Conservation (phyloP, 2,113 vertebrate genomes). For the Sardina pilchardus region DNA sequence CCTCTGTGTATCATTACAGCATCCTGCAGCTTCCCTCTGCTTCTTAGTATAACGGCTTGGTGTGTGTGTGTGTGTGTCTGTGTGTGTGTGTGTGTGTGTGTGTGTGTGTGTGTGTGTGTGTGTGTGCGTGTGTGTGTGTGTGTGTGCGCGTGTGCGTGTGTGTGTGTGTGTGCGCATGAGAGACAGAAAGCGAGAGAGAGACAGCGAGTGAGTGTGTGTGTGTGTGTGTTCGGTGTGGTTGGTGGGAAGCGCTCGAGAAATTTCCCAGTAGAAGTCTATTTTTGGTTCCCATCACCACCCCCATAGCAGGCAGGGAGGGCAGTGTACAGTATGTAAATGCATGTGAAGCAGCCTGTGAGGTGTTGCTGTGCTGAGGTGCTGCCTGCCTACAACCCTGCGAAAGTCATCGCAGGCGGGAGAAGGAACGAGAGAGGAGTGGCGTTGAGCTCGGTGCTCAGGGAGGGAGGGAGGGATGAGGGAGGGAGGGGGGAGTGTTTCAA, state of each 20-base stretch:
- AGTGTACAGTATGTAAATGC: neutral
- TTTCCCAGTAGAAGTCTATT: constrained; percentile 11
- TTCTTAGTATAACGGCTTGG: neutral
- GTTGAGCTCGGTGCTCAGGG: neutral
- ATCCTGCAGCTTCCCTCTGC: neutral
- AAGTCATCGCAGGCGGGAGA: neutral
- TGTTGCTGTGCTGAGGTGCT: neutral
- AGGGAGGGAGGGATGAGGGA: neutral
- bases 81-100: neutral
- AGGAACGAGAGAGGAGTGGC: neutral
- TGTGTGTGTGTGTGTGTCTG: neutral
- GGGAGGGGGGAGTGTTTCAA: neutral
- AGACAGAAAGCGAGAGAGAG: neutral
- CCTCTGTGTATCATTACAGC: neutral
- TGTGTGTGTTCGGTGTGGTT: neutral
- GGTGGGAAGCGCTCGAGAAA: neutral
- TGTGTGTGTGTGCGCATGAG: neutral
- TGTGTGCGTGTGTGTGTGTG: neutral
- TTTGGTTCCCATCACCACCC: neutral
- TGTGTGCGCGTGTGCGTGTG: neutral
- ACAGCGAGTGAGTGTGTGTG: neutral
- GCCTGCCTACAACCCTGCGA: neutral
- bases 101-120: neutral
- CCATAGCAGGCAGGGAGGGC: neutral
- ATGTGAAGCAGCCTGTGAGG: neutral